Evolutionary conservation across 2,797 vertebrate species (phyloP).

Genomic region (Muscicapa striata): DNA sequence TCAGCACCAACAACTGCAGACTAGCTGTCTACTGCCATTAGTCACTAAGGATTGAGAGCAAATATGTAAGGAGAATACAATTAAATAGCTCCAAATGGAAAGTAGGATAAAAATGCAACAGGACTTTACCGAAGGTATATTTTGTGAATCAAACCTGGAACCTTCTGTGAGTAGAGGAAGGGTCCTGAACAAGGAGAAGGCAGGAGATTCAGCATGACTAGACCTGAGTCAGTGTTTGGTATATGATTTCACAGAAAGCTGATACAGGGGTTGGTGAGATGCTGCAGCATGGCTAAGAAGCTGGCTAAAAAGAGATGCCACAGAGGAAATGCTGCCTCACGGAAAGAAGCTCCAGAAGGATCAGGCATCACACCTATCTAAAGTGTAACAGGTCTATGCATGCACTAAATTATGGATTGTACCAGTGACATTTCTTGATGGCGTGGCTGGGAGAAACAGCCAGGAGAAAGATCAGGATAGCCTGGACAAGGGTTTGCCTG

Average conservation of each 20-base stretch:
- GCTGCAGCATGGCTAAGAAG: neutral
- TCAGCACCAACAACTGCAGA: neutral
- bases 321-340: accelerated
- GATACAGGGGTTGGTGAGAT: neutral
- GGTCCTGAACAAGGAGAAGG: neutral
- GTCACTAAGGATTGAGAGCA: neutral
- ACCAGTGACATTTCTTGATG: neutral
- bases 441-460: neutral
- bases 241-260: neutral
- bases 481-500: neutral
- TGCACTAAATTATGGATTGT: neutral
- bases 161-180: neutral
- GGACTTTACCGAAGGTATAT: neutral
- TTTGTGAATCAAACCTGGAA: neutral
- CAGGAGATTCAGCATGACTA: neutral
- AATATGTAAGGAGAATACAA: neutral
- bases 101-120: neutral
- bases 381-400: neutral
- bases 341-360: neutral
- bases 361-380: no score
- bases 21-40: neutral
- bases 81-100: neutral
- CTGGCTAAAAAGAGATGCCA: neutral
- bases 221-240: neutral
- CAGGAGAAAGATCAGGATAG: neutral